Evolutionary conservation across 2,797 vertebrate species (phyloP), one percentile per base, ranked within the genome.

Genomic region (Serranus cabrilla): DNA sequence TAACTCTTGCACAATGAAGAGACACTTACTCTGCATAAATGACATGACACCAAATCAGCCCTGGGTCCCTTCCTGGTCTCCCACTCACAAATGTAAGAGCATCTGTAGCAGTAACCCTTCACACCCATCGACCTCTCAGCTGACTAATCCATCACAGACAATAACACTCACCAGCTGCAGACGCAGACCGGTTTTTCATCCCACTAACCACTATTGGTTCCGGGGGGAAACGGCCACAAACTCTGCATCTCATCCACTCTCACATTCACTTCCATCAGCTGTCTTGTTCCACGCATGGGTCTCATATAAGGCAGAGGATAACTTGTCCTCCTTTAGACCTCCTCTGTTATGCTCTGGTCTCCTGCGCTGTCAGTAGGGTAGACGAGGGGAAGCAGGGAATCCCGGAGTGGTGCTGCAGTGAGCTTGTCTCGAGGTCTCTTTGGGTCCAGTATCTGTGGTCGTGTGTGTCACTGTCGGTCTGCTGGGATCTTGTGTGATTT

Each of bases 151-250:
- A 10, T 67, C 37, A 68, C 49, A 60, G 52, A 55, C 56, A 56
- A n/a, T 87, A 81, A 83, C 74, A 54, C 61, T 76, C 57, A 74
- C 37, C 72, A 40, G 61, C 67, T 78, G 55, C 77, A 61, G 34
- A 76, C 14, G 25, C 69, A 80, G n/a, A 42, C 51, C 56, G 13
- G 21, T 63, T 71, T 86, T 65, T 68, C 18, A 77, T 83, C 81
- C 74, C 82, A 89, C 85, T 90, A 91, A 92, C 87, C 31, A 77
- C 45, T 66, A 23, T 63, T 61, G 71, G 66, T 87, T 87, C 73
- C 47, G 52, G 76, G 81, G 71, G 17, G 16, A 42, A 50, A 52
- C 18, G 50, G 50, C 61, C 70, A 55, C 76, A 57, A 70, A 68
- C 74, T 78, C 65, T 81, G 69, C 78, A 78, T 85, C 75, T 82